A percentile compares a stretch with the other conserved stretches of the same genome.
phyloP scores from a whole-genome alignment of 2,888 invertebrate species.

The Helobdella robusta region DNA sequence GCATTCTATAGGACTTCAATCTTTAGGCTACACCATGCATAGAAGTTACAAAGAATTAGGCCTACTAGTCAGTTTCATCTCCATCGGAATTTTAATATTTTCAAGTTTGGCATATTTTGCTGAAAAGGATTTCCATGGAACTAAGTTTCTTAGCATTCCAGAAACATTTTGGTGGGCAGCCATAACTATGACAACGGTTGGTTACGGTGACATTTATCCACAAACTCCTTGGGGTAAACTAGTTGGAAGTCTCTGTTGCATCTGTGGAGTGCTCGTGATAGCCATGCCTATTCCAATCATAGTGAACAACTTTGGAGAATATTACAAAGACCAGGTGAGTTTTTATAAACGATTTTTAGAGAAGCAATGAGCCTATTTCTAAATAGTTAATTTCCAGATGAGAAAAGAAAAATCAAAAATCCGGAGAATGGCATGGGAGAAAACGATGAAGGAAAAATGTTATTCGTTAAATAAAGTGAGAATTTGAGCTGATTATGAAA shows the following conservation, averaged over 20 bases:
- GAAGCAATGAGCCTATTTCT: too few relatives aligned
- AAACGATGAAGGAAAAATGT: too few relatives aligned
- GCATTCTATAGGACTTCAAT: constrained; percentile 94
- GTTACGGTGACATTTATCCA: constrained; percentile 96
- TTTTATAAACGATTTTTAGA: neutral
- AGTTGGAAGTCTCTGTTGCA: constrained; percentile 99
- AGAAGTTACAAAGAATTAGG: constrained; percentile 96
- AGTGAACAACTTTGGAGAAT: constrained; percentile 99
- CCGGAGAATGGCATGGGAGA: too few relatives aligned
- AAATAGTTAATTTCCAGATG: too few relatives aligned
- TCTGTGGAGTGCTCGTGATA: constrained; percentile 99
- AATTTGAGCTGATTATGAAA: too few relatives aligned
- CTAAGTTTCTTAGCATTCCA: constrained; percentile 95
- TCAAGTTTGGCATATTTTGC: constrained; percentile 97
- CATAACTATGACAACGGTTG: constrained; percentile 68
- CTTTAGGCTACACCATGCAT: constrained; percentile 90
- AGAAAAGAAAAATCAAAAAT: too few relatives aligned
- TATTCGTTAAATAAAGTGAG: too few relatives aligned
- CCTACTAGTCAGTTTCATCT: constrained; percentile 94
- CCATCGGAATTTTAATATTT: constrained; percentile 97
- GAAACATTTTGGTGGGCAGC: constrained; percentile 99
- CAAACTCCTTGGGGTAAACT: constrained; percentile 96
- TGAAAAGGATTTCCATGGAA: constrained; percentile 90
- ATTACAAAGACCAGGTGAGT: constrained; percentile 97
- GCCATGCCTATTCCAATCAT: constrained; percentile 99